phyloP scores from a whole-genome alignment of 2,113 vertebrate genomes.

The Nycticorax nycticorax region DNA sequence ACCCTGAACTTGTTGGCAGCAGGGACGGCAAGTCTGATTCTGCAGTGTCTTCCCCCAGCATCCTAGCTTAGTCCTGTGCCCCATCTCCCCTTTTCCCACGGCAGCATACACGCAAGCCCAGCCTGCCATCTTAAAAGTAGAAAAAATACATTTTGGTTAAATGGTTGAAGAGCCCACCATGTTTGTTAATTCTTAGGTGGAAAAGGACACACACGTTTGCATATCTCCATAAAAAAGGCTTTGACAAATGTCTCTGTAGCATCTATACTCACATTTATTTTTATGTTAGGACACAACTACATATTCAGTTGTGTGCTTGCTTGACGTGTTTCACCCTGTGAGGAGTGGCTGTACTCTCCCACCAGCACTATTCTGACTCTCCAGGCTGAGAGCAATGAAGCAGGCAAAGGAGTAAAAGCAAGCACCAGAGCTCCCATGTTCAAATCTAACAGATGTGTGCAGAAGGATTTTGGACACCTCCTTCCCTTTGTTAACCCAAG shows the following conservation, averaged over 20 bases:
- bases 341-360: neutral
- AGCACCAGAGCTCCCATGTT: neutral
- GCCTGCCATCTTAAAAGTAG: neutral
- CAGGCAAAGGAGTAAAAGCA: neutral
- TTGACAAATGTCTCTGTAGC: neutral
- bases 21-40: neutral
- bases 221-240: neutral
- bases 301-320: neutral
- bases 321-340: neutral
- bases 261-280: neutral
- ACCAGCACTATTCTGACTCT: neutral
- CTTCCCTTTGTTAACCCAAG: conserved; percentile 12
- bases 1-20: neutral
- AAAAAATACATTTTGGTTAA: neutral
- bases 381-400: neutral
- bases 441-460: neutral
- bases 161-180: neutral
- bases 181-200: neutral
- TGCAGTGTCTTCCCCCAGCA: neutral
- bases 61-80: accelerated
- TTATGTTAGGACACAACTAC: neutral
- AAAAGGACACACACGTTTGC: neutral
- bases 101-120: neutral
- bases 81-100: neutral
- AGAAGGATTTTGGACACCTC: neutral